phyloP scores from a whole-genome alignment of 2,113 vertebrate genomes.

The Pristiophorus japonicus region DNA sequence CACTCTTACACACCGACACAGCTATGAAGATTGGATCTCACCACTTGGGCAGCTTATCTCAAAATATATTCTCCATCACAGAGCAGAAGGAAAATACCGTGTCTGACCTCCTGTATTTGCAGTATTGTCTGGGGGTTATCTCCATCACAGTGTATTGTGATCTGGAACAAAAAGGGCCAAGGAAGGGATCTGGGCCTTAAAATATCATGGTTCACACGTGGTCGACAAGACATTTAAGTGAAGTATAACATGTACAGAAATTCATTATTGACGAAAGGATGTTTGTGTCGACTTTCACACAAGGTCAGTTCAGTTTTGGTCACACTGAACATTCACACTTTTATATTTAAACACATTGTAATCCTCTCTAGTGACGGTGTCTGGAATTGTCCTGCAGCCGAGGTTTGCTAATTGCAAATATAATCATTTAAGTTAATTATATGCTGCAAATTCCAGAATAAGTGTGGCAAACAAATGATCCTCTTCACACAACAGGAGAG shows the following conservation, averaged over 20 bases:
- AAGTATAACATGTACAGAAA: neutral
- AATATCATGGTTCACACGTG: neutral
- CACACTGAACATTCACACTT: no score
- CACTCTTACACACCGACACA: no score
- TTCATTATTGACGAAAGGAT: neutral
- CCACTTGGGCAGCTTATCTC: neutral
- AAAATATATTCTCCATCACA: neutral
- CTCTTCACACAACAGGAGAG: no score
- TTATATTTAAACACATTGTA: no score
- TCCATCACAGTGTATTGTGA: neutral
- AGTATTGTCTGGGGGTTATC: neutral
- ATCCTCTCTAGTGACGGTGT: no score
- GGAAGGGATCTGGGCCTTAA: neutral
- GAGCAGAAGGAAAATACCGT: neutral
- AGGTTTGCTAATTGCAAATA: neutral
- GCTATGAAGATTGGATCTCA: no score
- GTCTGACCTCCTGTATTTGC: no score
- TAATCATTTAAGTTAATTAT: neutral
- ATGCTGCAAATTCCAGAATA: neutral
- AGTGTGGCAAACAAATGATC: neutral
- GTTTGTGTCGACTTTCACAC: neutral
- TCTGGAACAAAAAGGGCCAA: neutral
- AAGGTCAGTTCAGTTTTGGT: neutral
- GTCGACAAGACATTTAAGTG: neutral
- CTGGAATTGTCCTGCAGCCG: no score